Evolutionary conservation across 2,797 vertebrate species (phyloP).

Genomic region (Gallinago stenura): DNA sequence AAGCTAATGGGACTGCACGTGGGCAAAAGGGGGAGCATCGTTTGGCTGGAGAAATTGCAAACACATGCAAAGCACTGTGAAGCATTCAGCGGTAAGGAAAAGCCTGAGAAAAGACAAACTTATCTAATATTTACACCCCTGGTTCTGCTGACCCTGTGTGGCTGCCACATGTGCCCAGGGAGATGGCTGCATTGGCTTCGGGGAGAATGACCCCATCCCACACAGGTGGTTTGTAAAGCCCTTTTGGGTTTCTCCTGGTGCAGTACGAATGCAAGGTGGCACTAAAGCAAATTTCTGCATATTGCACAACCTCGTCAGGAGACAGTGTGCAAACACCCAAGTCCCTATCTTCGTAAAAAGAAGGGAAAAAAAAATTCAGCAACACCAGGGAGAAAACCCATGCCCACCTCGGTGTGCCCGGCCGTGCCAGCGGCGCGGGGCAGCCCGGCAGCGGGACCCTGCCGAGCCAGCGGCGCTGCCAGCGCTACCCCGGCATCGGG

Average conservation of each 20-base stretch:
- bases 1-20: not conserved
- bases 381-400: not conserved
- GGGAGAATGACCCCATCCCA: constrained; percentile 19
- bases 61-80: not conserved
- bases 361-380: not conserved
- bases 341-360: not conserved
- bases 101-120: not conserved
- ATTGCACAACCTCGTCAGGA: not conserved
- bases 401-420: not conserved
- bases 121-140: constrained; percentile 5
- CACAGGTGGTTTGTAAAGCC: not conserved
- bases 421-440: not conserved
- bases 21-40: constrained; percentile 29
- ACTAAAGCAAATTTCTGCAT: not conserved
- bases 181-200: not conserved
- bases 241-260: constrained; percentile 39
- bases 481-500: constrained; percentile 6
- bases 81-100: constrained; percentile 27
- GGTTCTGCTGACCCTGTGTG: constrained; percentile 17
- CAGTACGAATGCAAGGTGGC: not conserved
- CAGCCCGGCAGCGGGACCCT: not conserved
- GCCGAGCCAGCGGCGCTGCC: not conserved
- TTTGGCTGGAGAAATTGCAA: not conserved
- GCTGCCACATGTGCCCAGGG: not conserved
- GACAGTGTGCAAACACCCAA: not conserved